Evolutionary conservation across 2,113 vertebrate genomes (phyloP), one percentile per base, ranked within the genome.

Genomic region (Pao palembangensis): DNA sequence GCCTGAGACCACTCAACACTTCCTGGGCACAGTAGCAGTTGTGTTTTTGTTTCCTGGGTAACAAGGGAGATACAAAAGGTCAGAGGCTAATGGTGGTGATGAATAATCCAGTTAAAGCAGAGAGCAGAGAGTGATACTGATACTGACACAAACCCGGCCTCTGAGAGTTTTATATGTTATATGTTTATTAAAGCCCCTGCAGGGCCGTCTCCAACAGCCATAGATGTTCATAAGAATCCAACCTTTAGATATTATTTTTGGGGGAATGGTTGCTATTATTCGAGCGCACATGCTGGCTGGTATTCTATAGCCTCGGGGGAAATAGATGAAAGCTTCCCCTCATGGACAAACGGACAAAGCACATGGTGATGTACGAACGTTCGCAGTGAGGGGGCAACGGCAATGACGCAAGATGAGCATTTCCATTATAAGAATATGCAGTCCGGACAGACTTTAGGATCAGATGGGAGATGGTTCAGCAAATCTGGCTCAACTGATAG

Each of bases 11-110:
- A 65, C 92, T 94, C 81, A 96, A 90, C 79, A 98, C 90, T 87
- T 98, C 96, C 84, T 96, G 94, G 76, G 93, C 86, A 71, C 98
- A 99, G 93, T 95, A 97, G 93, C 96, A 98, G 89, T 93, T 98
- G 92, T 98, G 95, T 87, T 98, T 99, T 91, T 96, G 95, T 87
- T 98, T 98, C 91, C 96, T 99, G 91, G 88, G 91, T 73, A 82
- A 88, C 78, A 59, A 43, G 48, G 72, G 72, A 61, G 75, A 79
- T 56, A 85, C 67, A 81, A 80, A 80, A 81, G 75, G 75, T 84
- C 60, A 83, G 62, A 69, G 58, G 72, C 71, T 34, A 46, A 75
- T 44, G 19, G 51, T 51, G 61, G 51, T 0, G 4, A 50, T n/a
- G 46, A 64, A 66, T 54, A 77, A 83, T 76, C 64, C 65, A 58